Evolutionary conservation across 2,113 vertebrate species (phyloP).

Genomic region (Syngnathus floridae): DNA sequence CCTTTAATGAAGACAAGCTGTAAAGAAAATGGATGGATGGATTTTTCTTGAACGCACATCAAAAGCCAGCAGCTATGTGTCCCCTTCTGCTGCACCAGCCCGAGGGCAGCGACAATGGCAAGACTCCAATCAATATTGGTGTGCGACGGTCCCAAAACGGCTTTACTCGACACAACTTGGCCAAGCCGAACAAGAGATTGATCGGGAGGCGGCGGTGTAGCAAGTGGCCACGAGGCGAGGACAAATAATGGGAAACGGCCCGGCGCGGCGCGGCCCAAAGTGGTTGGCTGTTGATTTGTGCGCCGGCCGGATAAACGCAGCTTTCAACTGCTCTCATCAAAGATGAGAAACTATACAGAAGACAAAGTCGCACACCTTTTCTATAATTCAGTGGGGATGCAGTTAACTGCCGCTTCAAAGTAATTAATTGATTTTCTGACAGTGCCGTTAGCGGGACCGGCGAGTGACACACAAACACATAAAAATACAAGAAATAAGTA

Average conservation of each 20-base stretch:
- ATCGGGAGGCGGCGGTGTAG: conserved; percentile 8
- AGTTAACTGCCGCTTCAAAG: conserved; percentile 93
- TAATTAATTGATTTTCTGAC: conserved; percentile 99
- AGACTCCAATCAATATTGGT: conserved; percentile 38
- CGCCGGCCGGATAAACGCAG: not conserved
- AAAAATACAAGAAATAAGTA: conserved; percentile 9
- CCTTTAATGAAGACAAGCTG: not conserved
- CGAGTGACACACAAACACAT: conserved; percentile 73
- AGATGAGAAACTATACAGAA: not conserved
- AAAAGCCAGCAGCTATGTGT: conserved; percentile 57
- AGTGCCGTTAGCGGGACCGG: conserved; percentile 84
- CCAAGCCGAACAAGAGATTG: conserved; percentile 27
- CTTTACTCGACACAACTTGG: conserved; percentile 8
- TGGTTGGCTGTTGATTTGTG: not conserved
- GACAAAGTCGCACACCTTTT: conserved; percentile 60
- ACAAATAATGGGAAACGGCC: too few species aligned
- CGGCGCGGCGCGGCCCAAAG: not conserved
- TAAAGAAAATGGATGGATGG: not conserved
- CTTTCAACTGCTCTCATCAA: too few species aligned
- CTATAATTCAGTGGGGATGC: conserved; percentile 93
- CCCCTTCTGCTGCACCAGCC: conserved; percentile 57
- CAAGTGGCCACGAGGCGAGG: not conserved
- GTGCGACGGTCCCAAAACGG: conserved; percentile 5
- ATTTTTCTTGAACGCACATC: not conserved
- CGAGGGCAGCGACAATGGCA: conserved; percentile 57